Evolutionary conservation across 2,797 vertebrate genomes (phyloP).

Genomic region (Smutsia temminckii): DNA sequence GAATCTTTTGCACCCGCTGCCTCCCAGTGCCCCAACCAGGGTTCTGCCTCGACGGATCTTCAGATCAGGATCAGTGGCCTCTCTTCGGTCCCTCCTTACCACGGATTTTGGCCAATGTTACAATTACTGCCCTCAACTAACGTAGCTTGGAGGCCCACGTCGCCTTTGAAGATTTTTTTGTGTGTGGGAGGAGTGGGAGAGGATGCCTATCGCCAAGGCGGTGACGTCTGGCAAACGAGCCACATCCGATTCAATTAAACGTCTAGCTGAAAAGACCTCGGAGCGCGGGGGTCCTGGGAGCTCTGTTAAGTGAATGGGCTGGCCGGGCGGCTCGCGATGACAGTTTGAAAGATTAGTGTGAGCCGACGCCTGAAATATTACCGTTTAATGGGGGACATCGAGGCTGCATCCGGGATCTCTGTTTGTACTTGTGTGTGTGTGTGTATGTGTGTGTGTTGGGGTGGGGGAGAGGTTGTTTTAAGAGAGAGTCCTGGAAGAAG

Average conservation of each 20-base stretch:
- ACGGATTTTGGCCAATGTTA: neutral
- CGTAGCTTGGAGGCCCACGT: neutral
- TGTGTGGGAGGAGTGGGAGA: neutral
- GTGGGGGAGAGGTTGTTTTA: neutral
- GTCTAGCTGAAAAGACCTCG: constrained; percentile 69
- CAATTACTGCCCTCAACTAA: neutral
- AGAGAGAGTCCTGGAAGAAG: constrained; percentile 15
- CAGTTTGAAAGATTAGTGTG: constrained; percentile 79
- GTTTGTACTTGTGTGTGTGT: neutral
- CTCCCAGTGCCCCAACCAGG: no score
- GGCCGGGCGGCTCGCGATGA: constrained; percentile 69
- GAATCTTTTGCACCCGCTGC: neutral
- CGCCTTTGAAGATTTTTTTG: constrained; percentile 58
- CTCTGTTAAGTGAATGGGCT: constrained; percentile 55
- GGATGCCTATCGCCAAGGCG: constrained; percentile 50
- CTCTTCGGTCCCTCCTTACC: fast-evolving
- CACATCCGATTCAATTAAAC: constrained; percentile 85
- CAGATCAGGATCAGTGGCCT: neutral
- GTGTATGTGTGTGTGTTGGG: neutral
- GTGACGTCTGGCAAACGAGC: constrained; percentile 73
- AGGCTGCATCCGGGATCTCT: constrained; percentile 67
- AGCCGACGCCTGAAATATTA: constrained; percentile 80
- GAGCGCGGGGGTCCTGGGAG: constrained; percentile 65
- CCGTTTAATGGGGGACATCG: constrained; percentile 72
- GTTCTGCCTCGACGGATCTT: fast-evolving